Conservation (phyloP, 1,140 invertebrate genomes). For the Neodiprion lecontei region DNA sequence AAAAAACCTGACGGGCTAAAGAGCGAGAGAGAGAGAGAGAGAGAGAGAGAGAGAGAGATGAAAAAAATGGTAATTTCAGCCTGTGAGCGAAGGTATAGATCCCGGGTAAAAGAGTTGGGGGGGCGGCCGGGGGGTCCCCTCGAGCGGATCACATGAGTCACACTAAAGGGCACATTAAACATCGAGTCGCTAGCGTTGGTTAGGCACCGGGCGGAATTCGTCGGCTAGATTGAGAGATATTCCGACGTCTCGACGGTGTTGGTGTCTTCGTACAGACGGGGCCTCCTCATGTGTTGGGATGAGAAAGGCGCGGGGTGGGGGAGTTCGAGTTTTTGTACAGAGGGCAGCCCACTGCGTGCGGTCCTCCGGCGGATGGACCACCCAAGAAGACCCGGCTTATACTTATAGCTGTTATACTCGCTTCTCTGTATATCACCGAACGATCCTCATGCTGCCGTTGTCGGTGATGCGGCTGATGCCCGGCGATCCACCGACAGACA, state of each 20-base stretch:
- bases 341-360: constrained; percentile 57
- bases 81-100: too few species aligned
- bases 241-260: background rate
- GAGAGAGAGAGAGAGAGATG: too few species aligned
- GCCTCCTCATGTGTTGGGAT: background rate
- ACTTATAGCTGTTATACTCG: constrained; percentile 22
- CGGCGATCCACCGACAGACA: too few species aligned
- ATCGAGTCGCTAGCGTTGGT: background rate
- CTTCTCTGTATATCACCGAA: constrained; percentile 2
- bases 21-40: too few species aligned
- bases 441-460: background rate
- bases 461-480: too few species aligned
- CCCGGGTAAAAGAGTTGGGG: too few species aligned
- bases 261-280: background rate
- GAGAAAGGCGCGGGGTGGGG: too few species aligned
- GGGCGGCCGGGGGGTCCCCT: too few species aligned
- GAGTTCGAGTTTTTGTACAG: background rate
- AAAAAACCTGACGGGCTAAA: too few species aligned
- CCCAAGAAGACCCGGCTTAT: constrained; percentile 81
- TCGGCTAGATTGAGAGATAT: constrained; percentile 2
- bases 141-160: background rate
- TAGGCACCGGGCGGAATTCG: background rate
- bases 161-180: constrained; percentile 2
- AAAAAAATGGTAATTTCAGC: too few species aligned
- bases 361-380: constrained; percentile 77